These are phyloP conservation scores for rabbit (Oryctolagus cuniculus) DNA, from an alignment of 2,113 vertebrate species.

Conservation along the genomic window DNA sequence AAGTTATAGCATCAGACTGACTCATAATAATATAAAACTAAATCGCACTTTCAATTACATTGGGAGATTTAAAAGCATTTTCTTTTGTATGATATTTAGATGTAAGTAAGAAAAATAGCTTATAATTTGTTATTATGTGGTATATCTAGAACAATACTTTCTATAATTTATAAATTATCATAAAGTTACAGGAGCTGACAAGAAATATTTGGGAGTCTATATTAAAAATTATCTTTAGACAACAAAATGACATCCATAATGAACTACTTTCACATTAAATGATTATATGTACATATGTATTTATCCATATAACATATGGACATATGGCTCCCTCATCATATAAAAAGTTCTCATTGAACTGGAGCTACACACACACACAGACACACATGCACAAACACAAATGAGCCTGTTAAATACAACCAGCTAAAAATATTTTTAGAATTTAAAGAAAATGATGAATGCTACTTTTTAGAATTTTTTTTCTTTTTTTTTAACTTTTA, in stretches of 20 bases:
- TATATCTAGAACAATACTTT: not conserved
- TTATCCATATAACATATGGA: not conserved
- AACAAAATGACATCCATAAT: not conserved
- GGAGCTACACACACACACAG: too few species aligned
- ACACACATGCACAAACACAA: not conserved
- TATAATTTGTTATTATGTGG: not conserved
- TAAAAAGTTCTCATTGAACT: not conserved
- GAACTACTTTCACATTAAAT: not conserved
- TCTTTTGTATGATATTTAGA: not conserved
- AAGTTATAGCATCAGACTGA: slow-evolving; percentile 49
- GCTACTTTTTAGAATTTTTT: fast-evolving
- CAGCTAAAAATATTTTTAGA: not conserved
- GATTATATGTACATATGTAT: not conserved
- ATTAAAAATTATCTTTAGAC: not conserved
- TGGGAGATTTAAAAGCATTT: not conserved
- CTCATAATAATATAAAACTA: slow-evolving; percentile 63
- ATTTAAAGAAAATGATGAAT: not conserved
- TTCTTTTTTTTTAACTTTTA: too few species aligned
- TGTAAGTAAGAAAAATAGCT: slow-evolving; percentile 25
- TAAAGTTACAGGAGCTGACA: not conserved
- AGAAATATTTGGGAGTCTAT: not conserved
- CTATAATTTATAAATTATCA: not conserved
- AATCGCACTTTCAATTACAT: slow-evolving; percentile 17
- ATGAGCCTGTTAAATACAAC: fast-evolving
- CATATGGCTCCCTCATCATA: not conserved